phyloP scores from a whole-genome alignment of 1,140 invertebrate genomes.

The Lepidurus arcticus region DNA sequence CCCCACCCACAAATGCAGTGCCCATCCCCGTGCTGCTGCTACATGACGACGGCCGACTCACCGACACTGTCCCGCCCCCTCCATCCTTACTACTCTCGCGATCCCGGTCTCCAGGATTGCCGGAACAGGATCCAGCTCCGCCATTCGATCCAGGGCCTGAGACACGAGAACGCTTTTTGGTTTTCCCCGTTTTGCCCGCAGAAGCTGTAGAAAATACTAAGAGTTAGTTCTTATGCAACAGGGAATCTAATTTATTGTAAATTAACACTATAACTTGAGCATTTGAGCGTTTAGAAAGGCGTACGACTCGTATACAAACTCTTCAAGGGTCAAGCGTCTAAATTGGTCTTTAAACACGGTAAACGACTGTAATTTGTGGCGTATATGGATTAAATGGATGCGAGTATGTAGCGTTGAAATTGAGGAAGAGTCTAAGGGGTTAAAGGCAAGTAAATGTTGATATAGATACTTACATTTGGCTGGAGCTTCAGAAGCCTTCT shows the following conservation, averaged over 20 bases:
- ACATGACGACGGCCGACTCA: slow-evolving; percentile 8
- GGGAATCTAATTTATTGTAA: background rate
- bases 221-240: background rate
- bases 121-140: background rate
- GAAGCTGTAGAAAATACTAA: background rate
- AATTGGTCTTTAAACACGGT: too few relatives aligned
- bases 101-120: background rate
- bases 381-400: too few relatives aligned
- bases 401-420: background rate
- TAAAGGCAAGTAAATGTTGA: background rate
- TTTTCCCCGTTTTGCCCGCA: slow-evolving; percentile 1
- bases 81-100: slow-evolving; percentile 2
- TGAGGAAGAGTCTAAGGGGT: background rate
- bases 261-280: background rate
- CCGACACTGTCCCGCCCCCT: background rate
- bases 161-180: background rate
- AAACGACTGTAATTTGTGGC: too few relatives aligned
- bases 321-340: too few relatives aligned
- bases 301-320: too few relatives aligned
- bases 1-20: slow-evolving; percentile 42
- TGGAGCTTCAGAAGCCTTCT: slow-evolving; percentile 17
- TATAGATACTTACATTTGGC: background rate
- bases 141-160: slow-evolving; percentile 12
- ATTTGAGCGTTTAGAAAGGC: too few relatives aligned
- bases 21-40: background rate